A percentile compares a stretch with the other conserved stretches of the same genome.
phyloP scores from a whole-genome alignment of 2,797 vertebrate species.

The Eupleurogrammus muticus region DNA sequence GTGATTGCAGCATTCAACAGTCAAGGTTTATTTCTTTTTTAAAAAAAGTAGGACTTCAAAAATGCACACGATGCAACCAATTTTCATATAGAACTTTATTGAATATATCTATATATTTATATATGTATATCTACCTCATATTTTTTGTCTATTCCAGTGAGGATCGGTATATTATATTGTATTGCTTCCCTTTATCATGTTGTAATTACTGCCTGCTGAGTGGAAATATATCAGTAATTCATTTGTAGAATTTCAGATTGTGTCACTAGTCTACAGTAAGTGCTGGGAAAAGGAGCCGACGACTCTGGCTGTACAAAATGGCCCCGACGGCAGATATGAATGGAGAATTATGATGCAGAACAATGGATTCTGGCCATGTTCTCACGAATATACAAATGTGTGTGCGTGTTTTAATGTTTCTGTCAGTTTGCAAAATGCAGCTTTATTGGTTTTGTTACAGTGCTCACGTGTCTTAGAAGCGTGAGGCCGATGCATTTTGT shows the following conservation, averaged over 20 bases:
- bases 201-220: slow-evolving; percentile 51
- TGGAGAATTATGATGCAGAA: slow-evolving; percentile 16
- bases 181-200: slow-evolving; percentile 78
- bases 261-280: slow-evolving; percentile 48
- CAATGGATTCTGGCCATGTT: not conserved
- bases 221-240: slow-evolving; percentile 44
- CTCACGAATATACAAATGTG: not conserved
- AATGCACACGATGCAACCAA: slow-evolving; percentile 35
- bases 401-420: not conserved
- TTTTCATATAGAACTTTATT: slow-evolving; percentile 82
- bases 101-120: slow-evolving; percentile 72
- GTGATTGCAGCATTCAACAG: too few species aligned
- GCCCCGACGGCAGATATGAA: slow-evolving; percentile 37
- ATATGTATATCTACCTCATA: slow-evolving; percentile 52
- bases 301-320: slow-evolving; percentile 48
- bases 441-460: slow-evolving; percentile 14
- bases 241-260: slow-evolving; percentile 29
- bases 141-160: slow-evolving; percentile 77
- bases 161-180: slow-evolving; percentile 80
- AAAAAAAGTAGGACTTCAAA: too few species aligned
- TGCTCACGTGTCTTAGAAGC: slow-evolving; percentile 10
- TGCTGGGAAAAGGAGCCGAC: slow-evolving; percentile 39
- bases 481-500: slow-evolving; percentile 10
- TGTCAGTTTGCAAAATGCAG: slow-evolving; percentile 8
- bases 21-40: too few species aligned